phyloP scores from a whole-genome alignment of 1,140 invertebrate genomes.

The Cryptotermes secundus region DNA sequence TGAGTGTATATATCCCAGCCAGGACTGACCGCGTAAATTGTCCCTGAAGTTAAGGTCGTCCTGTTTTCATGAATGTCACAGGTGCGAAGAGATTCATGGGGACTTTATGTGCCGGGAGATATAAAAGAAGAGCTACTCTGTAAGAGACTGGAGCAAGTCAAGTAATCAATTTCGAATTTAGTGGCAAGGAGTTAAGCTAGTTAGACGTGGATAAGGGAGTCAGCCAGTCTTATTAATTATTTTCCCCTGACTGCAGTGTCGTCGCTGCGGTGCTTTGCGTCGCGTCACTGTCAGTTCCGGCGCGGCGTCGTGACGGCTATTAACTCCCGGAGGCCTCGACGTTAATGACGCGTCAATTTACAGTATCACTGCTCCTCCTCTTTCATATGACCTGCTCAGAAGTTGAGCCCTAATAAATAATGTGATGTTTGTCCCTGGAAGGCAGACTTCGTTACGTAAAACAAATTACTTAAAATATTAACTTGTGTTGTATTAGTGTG shows the following conservation, averaged over 20 bases:
- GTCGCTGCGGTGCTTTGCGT: neutral
- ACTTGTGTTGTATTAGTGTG: too few species aligned
- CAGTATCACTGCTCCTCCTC: neutral
- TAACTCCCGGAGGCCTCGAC: neutral
- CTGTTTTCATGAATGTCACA: too few species aligned
- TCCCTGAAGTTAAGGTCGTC: too few species aligned
- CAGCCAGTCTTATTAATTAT: neutral
- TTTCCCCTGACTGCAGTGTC: conserved; percentile 8
- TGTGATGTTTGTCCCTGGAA: too few species aligned
- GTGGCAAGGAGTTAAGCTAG: neutral
- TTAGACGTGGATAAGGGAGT: neutral
- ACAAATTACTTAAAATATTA: too few species aligned
- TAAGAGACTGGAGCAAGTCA: neutral
- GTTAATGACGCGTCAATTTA: conserved; percentile 16
- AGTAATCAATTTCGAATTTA: neutral
- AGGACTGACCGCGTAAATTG: too few species aligned
- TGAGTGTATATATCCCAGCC: too few species aligned
- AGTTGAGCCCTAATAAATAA: too few species aligned
- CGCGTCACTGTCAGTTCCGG: conserved; percentile 6
- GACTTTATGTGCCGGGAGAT: too few species aligned
- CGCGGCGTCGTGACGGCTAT: conserved; percentile 15
- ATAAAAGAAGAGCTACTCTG: too few species aligned
- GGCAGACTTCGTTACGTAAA: too few species aligned
- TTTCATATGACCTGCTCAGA: neutral
- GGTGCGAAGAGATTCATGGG: too few species aligned